phyloP scores from a whole-genome alignment of 1,140 invertebrate species.

The Aphelinus atriplicis region DNA sequence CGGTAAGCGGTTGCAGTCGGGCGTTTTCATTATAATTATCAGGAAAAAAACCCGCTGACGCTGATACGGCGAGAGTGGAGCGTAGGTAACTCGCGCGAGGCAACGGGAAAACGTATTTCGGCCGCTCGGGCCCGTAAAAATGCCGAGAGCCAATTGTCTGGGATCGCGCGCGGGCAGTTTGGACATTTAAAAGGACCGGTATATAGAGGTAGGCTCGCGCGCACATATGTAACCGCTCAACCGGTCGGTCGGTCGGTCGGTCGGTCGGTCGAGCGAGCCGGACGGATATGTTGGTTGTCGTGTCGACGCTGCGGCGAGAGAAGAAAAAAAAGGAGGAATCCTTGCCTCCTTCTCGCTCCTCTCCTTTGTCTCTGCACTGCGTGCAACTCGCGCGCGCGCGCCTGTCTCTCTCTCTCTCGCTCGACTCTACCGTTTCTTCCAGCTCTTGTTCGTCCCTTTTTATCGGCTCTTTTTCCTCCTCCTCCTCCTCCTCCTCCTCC shows the following conservation, averaged over 20 bases:
- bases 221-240: neutral
- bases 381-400: neutral
- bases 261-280: neutral
- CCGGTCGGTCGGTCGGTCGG: neutral
- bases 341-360: neutral
- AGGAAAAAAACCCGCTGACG: too few relatives aligned
- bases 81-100: too few relatives aligned
- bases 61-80: too few relatives aligned
- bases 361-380: constrained; percentile 9
- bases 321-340: neutral
- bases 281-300: too few relatives aligned
- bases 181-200: constrained; percentile 22
- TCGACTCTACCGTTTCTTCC: neutral
- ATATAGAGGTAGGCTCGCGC: neutral
- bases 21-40: too few relatives aligned
- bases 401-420: neutral
- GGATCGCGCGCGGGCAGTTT: too few relatives aligned
- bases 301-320: too few relatives aligned
- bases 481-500: too few relatives aligned
- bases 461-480: too few relatives aligned
- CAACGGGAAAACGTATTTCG: too few relatives aligned
- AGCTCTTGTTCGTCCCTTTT: too few relatives aligned
- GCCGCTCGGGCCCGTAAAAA: neutral
- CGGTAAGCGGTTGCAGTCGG: too few relatives aligned
- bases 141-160: neutral